phyloP scores from a whole-genome alignment of 2,113 vertebrate species.

The Podarcis cretensis region DNA sequence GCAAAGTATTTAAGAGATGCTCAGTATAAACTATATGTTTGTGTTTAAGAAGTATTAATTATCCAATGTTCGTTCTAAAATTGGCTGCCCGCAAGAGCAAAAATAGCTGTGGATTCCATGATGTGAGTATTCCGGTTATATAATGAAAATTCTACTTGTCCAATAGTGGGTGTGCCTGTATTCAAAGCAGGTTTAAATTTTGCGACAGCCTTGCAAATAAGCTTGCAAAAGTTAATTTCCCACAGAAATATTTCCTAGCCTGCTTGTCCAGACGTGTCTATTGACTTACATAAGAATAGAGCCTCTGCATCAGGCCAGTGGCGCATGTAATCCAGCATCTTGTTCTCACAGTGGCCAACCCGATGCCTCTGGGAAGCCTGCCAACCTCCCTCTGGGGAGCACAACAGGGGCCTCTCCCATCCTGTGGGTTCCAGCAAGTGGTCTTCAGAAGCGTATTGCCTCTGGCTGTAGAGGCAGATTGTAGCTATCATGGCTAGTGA shows the following conservation, averaged over 20 bases:
- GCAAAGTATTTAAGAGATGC: neutral
- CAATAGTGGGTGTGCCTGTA: neutral
- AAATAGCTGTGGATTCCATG: constrained; percentile 19
- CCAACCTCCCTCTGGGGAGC: too few species aligned
- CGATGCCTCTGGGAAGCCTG: too few species aligned
- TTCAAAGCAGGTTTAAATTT: neutral
- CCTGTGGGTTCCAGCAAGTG: too few species aligned
- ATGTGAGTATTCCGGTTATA: constrained; percentile 1
- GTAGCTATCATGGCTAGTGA: too few species aligned
- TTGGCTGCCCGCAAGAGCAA: constrained; percentile 1
- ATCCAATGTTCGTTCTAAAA: constrained; percentile 14
- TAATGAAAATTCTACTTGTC: neutral
- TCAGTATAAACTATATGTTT: constrained; percentile 4
- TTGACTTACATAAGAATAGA: neutral
- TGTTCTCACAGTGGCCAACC: too few species aligned
- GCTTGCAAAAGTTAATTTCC: neutral
- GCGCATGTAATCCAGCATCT: too few species aligned
- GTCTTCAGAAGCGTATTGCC: too few species aligned
- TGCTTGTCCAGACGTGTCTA: neutral
- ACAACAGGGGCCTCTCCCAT: too few species aligned
- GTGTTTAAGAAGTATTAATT: constrained; percentile 5
- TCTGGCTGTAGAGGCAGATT: too few species aligned
- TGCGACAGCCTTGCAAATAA: neutral
- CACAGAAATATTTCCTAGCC: neutral
- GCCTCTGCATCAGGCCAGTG: too few species aligned